These are phyloP conservation scores for Xyrichtys novacula DNA, from an alignment of 2,797 vertebrate genomes.

Conservation along the genomic window DNA sequence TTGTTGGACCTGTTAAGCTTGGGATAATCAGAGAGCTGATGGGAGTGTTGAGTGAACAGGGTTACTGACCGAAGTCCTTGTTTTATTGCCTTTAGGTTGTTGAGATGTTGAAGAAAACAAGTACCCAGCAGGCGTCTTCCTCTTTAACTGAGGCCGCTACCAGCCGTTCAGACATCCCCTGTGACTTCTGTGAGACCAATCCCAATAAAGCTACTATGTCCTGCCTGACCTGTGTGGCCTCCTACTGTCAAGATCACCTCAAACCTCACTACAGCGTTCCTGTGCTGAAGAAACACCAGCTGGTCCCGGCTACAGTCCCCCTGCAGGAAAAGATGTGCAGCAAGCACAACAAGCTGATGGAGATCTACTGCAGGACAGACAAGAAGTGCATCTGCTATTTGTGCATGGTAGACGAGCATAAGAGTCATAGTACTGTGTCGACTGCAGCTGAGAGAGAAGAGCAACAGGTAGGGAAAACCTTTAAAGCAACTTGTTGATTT, in stretches of 20 bases:
- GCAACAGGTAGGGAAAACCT: slow-evolving; percentile 21
- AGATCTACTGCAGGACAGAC: slow-evolving; percentile 41
- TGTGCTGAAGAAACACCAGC: slow-evolving; percentile 37
- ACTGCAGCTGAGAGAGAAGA: slow-evolving; percentile 9
- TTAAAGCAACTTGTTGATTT: too few relatives aligned
- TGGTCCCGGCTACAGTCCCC: background rate
- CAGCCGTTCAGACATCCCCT: slow-evolving; percentile 20
- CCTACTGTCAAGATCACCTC: slow-evolving; percentile 32
- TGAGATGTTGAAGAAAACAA: background rate
- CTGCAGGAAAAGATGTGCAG: slow-evolving; percentile 36
- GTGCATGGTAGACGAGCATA: slow-evolving; percentile 17
- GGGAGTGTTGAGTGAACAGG: too few relatives aligned
- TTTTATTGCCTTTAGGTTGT: slow-evolving; percentile 18
- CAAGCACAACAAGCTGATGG: slow-evolving; percentile 31
- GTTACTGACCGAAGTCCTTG: too few relatives aligned
- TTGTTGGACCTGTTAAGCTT: too few relatives aligned
- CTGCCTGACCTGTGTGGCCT: slow-evolving; percentile 43
- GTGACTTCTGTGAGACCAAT: slow-evolving; percentile 34
- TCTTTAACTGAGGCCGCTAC: background rate
- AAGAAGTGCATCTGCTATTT: slow-evolving; percentile 27
- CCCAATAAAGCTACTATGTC: slow-evolving; percentile 28
- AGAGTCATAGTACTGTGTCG: fast-evolving
- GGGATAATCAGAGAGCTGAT: too few relatives aligned
- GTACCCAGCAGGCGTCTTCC: background rate
- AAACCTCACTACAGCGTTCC: slow-evolving; percentile 21